Base-by-base conservation (phyloP, 2,888 invertebrate species). In the Ormyrus thymus region DNA sequence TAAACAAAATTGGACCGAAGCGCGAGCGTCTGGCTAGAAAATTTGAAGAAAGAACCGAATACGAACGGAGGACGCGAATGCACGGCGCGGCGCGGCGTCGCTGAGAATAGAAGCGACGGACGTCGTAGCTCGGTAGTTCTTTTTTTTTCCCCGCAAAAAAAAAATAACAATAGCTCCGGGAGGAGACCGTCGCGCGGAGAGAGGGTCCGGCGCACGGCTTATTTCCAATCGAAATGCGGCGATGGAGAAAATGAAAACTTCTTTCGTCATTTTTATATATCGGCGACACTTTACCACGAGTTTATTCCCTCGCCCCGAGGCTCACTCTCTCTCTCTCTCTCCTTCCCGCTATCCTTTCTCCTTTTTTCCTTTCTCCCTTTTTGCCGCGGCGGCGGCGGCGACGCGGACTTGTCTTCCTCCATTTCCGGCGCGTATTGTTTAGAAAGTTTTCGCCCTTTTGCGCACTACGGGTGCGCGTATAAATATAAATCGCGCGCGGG, bases 401-500 rank as follows among this genome's bases (percentile, higher is more conserved):
- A 29, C 29, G 29, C 29, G 29, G 29, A 29, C 29, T 29, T 29
- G 29, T 29, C 29, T 69, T 59, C 55, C 69, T 68, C 68, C 58
- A 50, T 68, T 73, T 65, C 51, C 61, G 61, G 29, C 51, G 70
- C 65, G 65, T 71, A 77, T 78, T 81, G 78, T 78, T 78, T 81
- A 76, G 72, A 72, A 81, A 81, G 75, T 78, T 78, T 75, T 70
- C n/a, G 46, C 46, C n/a, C 46, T 13, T 55, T 65, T 56, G 6
- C 55, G 29, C 29, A 0, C 29, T 1, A 3, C 13, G 10, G 51
- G 51, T 43, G 75, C 15, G 10, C 69, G 70, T 70, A 75, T 79
- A 81, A 81, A 81, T 79, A 78, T 73, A 81, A 81, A 81, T 78
- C 68, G 68, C 73, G 15, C 6, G 29, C 29, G 29, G 29, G 29